Percentiles rank a stretch among this genome's conserved stretches.
Conservation (phyloP, 2,797 vertebrate species). For the Tapirus indicus region DNA sequence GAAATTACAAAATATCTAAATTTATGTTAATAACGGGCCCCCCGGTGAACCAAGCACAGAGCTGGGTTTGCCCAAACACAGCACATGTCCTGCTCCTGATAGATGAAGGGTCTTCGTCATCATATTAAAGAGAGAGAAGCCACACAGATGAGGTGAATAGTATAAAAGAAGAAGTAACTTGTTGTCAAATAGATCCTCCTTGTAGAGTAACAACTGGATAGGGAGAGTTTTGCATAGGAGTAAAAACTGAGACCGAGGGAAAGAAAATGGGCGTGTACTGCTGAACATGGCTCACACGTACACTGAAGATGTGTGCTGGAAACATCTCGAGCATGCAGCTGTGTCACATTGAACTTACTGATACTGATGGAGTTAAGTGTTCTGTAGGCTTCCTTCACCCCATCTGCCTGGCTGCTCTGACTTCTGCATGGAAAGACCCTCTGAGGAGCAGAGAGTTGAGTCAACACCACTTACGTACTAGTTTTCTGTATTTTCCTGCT, state of each 20-base stretch:
- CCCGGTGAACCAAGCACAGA: background rate
- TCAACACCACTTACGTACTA: background rate
- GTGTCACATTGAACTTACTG: background rate
- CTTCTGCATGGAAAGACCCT: no score
- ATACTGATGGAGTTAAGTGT: background rate
- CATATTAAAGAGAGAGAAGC: background rate
- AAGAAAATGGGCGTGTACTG: background rate
- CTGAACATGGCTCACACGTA: rapidly evolving
- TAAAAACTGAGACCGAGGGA: background rate
- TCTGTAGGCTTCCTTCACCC: background rate
- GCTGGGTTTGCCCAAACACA: background rate
- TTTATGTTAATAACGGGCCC: no score
- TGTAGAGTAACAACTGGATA: background rate
- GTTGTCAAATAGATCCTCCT: background rate
- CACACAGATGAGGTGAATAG: background rate
- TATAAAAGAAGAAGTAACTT: background rate
- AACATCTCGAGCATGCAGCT: background rate
- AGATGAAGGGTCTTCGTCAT: background rate
- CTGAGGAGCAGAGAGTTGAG: background rate
- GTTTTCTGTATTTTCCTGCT: background rate
- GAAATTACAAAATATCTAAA: background rate
- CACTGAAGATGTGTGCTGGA: background rate
- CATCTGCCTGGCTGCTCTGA: background rate
- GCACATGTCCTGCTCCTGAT: rapidly evolving
- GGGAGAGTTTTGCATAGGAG: background rate